phyloP scores from a whole-genome alignment of 2,113 vertebrate species.

The Esox niger region DNA sequence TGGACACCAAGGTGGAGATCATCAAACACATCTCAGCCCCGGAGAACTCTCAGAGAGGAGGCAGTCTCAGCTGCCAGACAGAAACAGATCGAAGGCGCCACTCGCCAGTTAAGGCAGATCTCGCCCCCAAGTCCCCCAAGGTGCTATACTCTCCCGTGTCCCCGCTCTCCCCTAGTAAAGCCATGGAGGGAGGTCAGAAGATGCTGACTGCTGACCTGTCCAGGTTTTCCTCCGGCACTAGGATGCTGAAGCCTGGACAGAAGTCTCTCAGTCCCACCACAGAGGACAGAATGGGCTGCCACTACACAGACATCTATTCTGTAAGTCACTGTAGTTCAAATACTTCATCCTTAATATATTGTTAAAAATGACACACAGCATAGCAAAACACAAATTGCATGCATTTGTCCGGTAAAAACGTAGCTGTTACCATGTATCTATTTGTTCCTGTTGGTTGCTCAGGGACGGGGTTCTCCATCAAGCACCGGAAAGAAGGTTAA shows the following conservation, averaged over 20 bases:
- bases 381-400: neutral
- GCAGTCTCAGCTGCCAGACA: slow-evolving; percentile 92
- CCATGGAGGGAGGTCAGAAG: slow-evolving; percentile 86
- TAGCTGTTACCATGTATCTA: too few species aligned
- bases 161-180: slow-evolving; percentile 84
- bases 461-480: slow-evolving; percentile 67
- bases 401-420: neutral
- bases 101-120: slow-evolving; percentile 83
- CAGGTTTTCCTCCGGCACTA: slow-evolving; percentile 87
- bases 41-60: slow-evolving; percentile 89
- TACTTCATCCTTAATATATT: slow-evolving; percentile 1
- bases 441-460: slow-evolving; percentile 12
- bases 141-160: slow-evolving; percentile 90
- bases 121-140: slow-evolving; percentile 85
- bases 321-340: slow-evolving; percentile 75
- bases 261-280: slow-evolving; percentile 91
- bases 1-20: slow-evolving; percentile 93
- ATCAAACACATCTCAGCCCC: slow-evolving; percentile 94
- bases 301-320: slow-evolving; percentile 86
- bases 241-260: slow-evolving; percentile 87
- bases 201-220: slow-evolving; percentile 84
- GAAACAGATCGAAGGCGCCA: slow-evolving; percentile 89
- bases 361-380: neutral
- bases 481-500: slow-evolving; percentile 95
- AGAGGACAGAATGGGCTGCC: slow-evolving; percentile 89